Percentiles rank a stretch among this genome's conserved stretches.
These are phyloP conservation scores for Sipunculus nudus DNA, from an alignment of 2,888 invertebrate species.

Conservation along the genomic window DNA sequence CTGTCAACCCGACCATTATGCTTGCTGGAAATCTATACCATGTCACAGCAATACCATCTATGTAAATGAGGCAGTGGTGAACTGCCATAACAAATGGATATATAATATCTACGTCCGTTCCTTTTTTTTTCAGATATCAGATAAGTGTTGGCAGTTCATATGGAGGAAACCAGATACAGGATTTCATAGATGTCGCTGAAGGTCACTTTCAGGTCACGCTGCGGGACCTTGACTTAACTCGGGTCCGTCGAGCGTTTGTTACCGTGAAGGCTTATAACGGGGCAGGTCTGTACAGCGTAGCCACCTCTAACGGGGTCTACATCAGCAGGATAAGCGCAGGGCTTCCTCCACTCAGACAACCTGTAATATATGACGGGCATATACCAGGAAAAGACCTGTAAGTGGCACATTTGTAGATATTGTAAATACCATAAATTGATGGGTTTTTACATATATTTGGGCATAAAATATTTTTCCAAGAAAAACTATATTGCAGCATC, in stretches of 20 bases:
- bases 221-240: slow-evolving; percentile 5
- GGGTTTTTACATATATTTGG: too few species aligned
- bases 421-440: too few species aligned
- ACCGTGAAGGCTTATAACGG: slow-evolving; percentile 43
- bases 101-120: too few species aligned
- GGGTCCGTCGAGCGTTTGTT: slow-evolving; percentile 26
- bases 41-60: too few species aligned
- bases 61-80: too few species aligned
- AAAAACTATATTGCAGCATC: too few species aligned
- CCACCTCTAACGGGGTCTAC: slow-evolving; percentile 39
- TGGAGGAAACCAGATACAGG: slow-evolving; percentile 19
- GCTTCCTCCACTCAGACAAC: not conserved
- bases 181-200: slow-evolving; percentile 1
- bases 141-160: slow-evolving; percentile 11
- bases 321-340: slow-evolving; percentile 37
- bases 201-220: not conserved
- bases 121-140: slow-evolving; percentile 1
- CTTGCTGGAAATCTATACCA: too few species aligned
- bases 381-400: not conserved
- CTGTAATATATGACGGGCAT: slow-evolving; percentile 10
- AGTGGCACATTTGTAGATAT: not conserved
- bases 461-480: too few species aligned
- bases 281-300: slow-evolving; percentile 39
- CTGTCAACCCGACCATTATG: too few species aligned
- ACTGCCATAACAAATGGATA: too few species aligned